phyloP scores from a whole-genome alignment of 1,140 invertebrate species.

The Plutomurus gul region DNA sequence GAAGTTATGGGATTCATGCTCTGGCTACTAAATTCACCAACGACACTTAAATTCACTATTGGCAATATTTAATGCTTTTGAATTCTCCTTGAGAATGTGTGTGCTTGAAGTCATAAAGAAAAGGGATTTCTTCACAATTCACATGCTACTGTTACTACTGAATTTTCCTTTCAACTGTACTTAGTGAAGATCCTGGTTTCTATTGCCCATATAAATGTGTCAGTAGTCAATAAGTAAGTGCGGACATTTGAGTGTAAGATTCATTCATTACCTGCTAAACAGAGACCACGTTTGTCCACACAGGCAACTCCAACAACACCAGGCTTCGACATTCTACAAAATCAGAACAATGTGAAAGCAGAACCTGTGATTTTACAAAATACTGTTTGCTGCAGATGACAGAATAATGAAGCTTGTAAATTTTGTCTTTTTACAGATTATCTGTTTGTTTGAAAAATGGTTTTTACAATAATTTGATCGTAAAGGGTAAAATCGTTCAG shows the following conservation, averaged over 20 bases:
- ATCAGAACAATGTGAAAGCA: background rate
- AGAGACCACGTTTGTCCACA: constrained; percentile 44
- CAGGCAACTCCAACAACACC: constrained; percentile 47
- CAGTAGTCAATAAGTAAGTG: background rate
- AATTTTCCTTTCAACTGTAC: background rate
- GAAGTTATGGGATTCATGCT: no score
- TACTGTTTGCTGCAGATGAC: background rate
- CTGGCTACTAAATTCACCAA: no score
- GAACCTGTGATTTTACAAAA: background rate
- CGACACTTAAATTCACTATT: background rate
- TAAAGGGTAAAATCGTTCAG: background rate
- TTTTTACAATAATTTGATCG: background rate
- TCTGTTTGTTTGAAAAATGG: background rate
- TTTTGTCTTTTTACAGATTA: background rate
- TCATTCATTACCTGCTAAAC: constrained; percentile 40
- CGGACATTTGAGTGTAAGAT: background rate
- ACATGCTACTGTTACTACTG: background rate
- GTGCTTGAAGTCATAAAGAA: no score
- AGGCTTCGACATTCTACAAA: constrained; percentile 44
- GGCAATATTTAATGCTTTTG: background rate
- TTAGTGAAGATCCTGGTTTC: background rate
- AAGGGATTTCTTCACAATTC: background rate
- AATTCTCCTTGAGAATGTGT: no score
- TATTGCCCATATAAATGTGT: background rate
- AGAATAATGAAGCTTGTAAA: background rate